Evolutionary conservation across 2,888 invertebrate genomes (phyloP).

Genomic region (Nemapogon koenigi): DNA sequence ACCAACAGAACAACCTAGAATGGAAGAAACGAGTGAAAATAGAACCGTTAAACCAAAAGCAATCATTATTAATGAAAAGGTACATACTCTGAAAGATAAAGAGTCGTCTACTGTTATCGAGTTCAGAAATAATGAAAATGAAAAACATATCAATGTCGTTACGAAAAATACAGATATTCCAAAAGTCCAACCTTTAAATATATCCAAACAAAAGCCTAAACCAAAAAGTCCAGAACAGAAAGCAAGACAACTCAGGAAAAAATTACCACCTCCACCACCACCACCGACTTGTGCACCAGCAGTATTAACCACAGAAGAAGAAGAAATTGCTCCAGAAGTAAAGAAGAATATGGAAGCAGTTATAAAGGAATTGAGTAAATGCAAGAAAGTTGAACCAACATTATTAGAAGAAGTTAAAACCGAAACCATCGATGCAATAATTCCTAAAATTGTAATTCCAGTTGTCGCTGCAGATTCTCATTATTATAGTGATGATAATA

Average conservation of each 20-base stretch:
- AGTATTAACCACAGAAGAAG: constrained; percentile 25
- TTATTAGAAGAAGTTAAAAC: constrained; percentile 33
- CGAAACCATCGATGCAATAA: constrained; percentile 31
- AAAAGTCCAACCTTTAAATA: constrained; percentile 2
- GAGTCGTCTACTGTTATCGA: no score
- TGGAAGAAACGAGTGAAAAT: constrained; percentile 11
- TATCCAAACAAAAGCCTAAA: constrained; percentile 14
- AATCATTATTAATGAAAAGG: constrained; percentile 13
- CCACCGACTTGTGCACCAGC: constrained; percentile 31
- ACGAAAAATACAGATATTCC: background rate
- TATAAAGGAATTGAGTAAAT: constrained; percentile 59
- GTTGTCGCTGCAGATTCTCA: constrained; percentile 47
- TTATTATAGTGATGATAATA: constrained; percentile 44
- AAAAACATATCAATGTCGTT: no score
- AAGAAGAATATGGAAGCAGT: constrained; percentile 69
- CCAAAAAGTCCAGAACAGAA: constrained; percentile 32
- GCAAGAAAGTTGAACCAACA: constrained; percentile 39
- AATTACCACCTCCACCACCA: constrained; percentile 51
- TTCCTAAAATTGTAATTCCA: constrained; percentile 52
- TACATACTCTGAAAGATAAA: background rate
- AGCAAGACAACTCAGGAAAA: constrained; percentile 43
- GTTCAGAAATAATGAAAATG: no score
- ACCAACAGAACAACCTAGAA: constrained; percentile 10
- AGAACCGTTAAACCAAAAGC: constrained; percentile 8
- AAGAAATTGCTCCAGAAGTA: constrained; percentile 55